These are phyloP conservation scores for Erebia epiphron DNA, from an alignment of 2,888 invertebrate species.

Conservation along the genomic window DNA sequence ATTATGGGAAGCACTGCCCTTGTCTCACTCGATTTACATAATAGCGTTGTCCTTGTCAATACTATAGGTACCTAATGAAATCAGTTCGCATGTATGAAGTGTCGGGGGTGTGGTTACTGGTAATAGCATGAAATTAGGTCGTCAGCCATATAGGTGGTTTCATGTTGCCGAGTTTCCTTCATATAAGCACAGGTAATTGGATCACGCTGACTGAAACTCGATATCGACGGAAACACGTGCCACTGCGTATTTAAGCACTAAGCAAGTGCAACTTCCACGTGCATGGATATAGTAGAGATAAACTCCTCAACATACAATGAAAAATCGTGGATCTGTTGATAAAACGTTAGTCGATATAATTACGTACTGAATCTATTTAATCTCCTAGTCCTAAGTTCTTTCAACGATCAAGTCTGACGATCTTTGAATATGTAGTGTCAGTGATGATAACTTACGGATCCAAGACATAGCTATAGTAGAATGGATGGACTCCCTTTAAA, in stretches of 20 bases:
- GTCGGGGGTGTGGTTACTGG: neutral
- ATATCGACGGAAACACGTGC: neutral
- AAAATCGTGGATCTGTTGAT: neutral
- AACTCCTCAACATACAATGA: neutral
- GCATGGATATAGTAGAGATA: neutral
- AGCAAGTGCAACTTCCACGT: neutral
- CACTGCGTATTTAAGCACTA: neutral
- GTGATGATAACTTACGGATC: too few relatives aligned
- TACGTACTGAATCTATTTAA: neutral
- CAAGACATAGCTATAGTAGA: too few relatives aligned
- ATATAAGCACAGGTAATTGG: constrained; percentile 1
- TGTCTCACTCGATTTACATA: too few relatives aligned
- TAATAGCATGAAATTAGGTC: neutral
- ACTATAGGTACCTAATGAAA: too few relatives aligned
- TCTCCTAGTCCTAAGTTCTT: neutral
- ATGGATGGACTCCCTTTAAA: too few relatives aligned
- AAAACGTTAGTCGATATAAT: neutral
- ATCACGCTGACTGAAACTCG: constrained; percentile 11
- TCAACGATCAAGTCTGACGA: too few relatives aligned
- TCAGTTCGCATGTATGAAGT: too few relatives aligned
- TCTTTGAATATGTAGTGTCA: too few relatives aligned
- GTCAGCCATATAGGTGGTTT: constrained; percentile 1
- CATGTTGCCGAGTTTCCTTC: constrained; percentile 5
- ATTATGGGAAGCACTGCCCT: too few relatives aligned
- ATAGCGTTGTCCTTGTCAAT: too few relatives aligned